phyloP scores from a whole-genome alignment of 2,888 invertebrate genomes.

The Drosophila leonis region DNA sequence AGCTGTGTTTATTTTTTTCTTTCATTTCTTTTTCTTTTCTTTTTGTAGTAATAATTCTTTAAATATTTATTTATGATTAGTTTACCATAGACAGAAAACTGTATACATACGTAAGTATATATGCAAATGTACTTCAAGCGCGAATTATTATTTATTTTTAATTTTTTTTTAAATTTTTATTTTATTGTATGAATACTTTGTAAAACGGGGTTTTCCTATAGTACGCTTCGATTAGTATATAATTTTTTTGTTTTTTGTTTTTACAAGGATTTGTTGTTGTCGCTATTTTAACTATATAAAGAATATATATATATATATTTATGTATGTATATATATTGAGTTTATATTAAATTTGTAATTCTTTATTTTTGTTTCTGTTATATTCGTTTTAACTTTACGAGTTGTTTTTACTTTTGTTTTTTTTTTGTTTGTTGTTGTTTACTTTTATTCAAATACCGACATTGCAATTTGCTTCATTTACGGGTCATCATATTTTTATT shows the following conservation, averaged over 20 bases:
- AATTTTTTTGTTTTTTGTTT: slow-evolving; percentile 15
- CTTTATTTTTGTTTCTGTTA: slow-evolving; percentile 24
- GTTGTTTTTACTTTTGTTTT: slow-evolving; percentile 33
- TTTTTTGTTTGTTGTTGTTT: slow-evolving; percentile 37
- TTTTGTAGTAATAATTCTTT: slow-evolving; percentile 40
- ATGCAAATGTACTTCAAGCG: slow-evolving; percentile 65
- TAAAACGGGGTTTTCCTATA: slow-evolving; percentile 54
- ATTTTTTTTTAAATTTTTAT: slow-evolving; percentile 48
- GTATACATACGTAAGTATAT: slow-evolving; percentile 55
- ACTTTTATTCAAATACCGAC: slow-evolving; percentile 53
- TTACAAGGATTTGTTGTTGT: slow-evolving; percentile 50
- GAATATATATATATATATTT: slow-evolving; percentile 20
- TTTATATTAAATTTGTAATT: slow-evolving; percentile 52
- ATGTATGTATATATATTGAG: slow-evolving; percentile 23
- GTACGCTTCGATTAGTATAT: slow-evolving; percentile 39
- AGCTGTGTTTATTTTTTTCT: slow-evolving; percentile 43
- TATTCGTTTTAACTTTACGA: neutral
- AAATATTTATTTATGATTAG: slow-evolving; percentile 43
- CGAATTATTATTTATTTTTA: slow-evolving; percentile 61
- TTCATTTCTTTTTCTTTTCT: slow-evolving; percentile 8
- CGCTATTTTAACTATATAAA: slow-evolving; percentile 54
- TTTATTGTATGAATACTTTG: slow-evolving; percentile 70
- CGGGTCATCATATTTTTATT: slow-evolving; percentile 56
- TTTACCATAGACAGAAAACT: slow-evolving; percentile 68
- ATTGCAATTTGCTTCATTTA: slow-evolving; percentile 61